Evolutionary conservation across 2,113 vertebrate genomes (phyloP).

Genomic region (Pteropus alecto): DNA sequence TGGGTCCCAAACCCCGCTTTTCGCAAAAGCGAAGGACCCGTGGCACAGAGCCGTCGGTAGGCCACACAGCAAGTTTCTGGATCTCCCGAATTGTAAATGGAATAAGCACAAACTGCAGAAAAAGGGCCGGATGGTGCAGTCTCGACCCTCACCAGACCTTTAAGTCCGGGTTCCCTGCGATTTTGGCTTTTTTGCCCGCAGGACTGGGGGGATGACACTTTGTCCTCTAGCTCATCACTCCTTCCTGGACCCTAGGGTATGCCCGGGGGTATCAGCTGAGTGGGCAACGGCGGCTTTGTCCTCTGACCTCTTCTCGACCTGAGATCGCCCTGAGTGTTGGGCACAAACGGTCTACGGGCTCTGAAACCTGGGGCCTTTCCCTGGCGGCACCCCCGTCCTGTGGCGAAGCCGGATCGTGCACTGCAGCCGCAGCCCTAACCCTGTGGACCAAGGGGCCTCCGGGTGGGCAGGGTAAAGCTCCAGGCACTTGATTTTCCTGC

Average conservation of each 20-base stretch:
- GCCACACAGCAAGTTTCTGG: neutral
- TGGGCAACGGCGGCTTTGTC: neutral
- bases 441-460: fast-evolving
- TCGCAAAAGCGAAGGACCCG: neutral
- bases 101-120: neutral
- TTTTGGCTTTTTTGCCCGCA: neutral
- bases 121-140: neutral
- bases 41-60: neutral
- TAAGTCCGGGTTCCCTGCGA: neutral
- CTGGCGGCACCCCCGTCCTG: neutral
- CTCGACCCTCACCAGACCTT: neutral
- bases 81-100: neutral
- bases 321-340: neutral
- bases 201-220: neutral
- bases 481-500: neutral
- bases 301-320: neutral
- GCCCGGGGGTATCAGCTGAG: neutral
- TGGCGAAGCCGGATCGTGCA: fast-evolving
- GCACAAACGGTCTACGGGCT: neutral
- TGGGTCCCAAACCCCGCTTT: neutral
- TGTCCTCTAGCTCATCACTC: no score
- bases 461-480: neutral
- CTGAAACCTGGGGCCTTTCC: neutral
- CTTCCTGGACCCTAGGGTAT: neutral
- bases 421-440: neutral